Percentiles rank a stretch among this genome's conserved stretches.
Evolutionary conservation across 2,113 vertebrate genomes (phyloP).

Genomic region (Psittacara wagleri): DNA sequence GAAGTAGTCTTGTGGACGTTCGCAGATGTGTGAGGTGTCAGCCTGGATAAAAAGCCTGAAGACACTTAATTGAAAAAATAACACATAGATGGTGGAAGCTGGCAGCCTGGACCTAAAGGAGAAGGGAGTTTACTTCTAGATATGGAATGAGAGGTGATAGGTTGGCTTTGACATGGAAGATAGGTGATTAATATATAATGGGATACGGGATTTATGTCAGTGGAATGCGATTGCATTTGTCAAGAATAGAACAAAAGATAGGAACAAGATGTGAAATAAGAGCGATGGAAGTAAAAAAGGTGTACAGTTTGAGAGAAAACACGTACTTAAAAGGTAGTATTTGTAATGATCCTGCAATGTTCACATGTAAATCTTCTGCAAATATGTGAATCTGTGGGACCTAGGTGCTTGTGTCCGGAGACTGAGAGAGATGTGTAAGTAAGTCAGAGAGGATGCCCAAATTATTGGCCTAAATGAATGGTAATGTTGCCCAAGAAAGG

Average conservation of each 20-base stretch:
- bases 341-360: not conserved
- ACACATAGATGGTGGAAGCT: constrained; percentile 30
- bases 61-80: constrained; percentile 57
- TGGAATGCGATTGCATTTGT: constrained; percentile 33
- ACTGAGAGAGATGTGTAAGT: not conserved
- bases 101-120: constrained; percentile 17
- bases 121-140: constrained; percentile 26
- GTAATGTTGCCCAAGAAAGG: not conserved
- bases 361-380: not conserved
- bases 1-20: not conserved
- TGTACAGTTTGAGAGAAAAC: not conserved
- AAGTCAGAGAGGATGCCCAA: not conserved
- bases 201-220: constrained; percentile 48
- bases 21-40: not conserved
- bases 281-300: not conserved
- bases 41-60: constrained; percentile 13
- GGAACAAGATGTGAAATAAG: constrained; percentile 7
- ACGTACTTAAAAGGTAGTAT: not conserved
- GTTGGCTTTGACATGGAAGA: constrained; percentile 45
- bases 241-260: constrained; percentile 48
- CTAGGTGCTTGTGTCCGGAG: not conserved
- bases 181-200: constrained; percentile 60
- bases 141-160: constrained; percentile 44
- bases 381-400: not conserved
- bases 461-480: not conserved